Base-by-base conservation (phyloP, 2,113 vertebrate species). In the Phylloscopus whistleri region DNA sequence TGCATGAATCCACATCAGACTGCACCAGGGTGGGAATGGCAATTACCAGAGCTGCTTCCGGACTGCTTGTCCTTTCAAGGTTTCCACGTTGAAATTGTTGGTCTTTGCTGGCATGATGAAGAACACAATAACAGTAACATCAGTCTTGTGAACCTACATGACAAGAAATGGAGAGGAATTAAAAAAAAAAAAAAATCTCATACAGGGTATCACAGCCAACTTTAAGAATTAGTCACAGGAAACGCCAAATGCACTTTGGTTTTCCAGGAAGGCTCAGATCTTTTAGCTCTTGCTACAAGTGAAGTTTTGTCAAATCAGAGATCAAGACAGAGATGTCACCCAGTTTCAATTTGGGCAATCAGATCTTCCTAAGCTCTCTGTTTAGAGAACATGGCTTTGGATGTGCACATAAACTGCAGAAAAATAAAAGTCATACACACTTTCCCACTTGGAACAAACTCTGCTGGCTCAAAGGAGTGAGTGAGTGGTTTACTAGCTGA, bases 21-120 rank as follows among this genome's bases (percentile, higher is more conserved):
- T 31, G 68, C 13, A 43, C 1, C 46, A n/a, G 15, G 21, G 48
- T 55, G 64, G 84, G 52, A 90, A 14, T 1, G 9, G 60, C 37
- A 72, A 43, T 98, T 98, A 99, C 99, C 99, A 99, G 19, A 99
- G 98, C 95, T 99, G 99, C 91, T 99, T 99, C 53, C 99, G 97
- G 21, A 99, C 97, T 3, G 99, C 99, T 93, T 99, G 99, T 37
- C 99, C 99, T 96, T 99, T 99, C 94, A 99, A 95, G 3, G 99
- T 99, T 97, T 99, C 99, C 97, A 99, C 99, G 0, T 99, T 99
- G 96, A 99, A 99, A 96, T 99, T 99, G 96, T 99, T 99, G 35
- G 99, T 99, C 96, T 99, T 99, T 51, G 99, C 99, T 19, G 99
- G 99, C 99, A 99, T 99, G 60, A 99, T 99, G 97, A 99, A 99